A percentile compares a stretch with the other conserved stretches of the same genome.
Conservation (phyloP, 2,888 invertebrate species). For the Strigamia maritima region DNA sequence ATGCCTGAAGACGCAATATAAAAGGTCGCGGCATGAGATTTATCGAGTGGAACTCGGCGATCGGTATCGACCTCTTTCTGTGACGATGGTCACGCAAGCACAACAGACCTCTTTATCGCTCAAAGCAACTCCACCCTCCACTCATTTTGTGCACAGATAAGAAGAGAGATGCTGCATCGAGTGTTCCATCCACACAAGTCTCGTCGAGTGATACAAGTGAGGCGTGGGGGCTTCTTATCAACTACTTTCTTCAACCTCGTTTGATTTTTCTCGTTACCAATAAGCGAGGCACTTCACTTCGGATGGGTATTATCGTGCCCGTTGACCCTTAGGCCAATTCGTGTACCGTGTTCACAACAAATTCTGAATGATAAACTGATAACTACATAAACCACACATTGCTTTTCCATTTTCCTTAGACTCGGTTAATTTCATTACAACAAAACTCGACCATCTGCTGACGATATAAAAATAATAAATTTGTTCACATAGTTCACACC, state of each 20-base stretch:
- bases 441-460: no score
- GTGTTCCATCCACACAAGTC: slow-evolving; percentile 27
- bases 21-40: slow-evolving; percentile 31
- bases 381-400: background rate
- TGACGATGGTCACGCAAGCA: slow-evolving; percentile 32
- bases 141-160: slow-evolving; percentile 34
- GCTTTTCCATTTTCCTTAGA: no score
- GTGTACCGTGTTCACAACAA: slow-evolving; percentile 1
- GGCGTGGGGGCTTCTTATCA: slow-evolving; percentile 29
- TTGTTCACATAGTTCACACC: no score
- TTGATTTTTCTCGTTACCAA: slow-evolving; percentile 27
- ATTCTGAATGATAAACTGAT: slow-evolving; percentile 25
- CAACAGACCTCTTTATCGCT: slow-evolving; percentile 34
- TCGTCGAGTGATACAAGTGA: slow-evolving; percentile 32
- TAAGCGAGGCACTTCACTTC: slow-evolving; percentile 15
- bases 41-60: slow-evolving; percentile 34
- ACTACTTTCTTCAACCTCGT: slow-evolving; percentile 34
- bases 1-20: background rate
- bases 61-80: slow-evolving; percentile 28
- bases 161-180: slow-evolving; percentile 31
- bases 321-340: background rate
- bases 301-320: slow-evolving; percentile 32
- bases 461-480: no score
- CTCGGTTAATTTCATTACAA: no score
- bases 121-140: slow-evolving; percentile 15